phyloP scores from a whole-genome alignment of 2,888 invertebrate species.

The Agrochola litura region DNA sequence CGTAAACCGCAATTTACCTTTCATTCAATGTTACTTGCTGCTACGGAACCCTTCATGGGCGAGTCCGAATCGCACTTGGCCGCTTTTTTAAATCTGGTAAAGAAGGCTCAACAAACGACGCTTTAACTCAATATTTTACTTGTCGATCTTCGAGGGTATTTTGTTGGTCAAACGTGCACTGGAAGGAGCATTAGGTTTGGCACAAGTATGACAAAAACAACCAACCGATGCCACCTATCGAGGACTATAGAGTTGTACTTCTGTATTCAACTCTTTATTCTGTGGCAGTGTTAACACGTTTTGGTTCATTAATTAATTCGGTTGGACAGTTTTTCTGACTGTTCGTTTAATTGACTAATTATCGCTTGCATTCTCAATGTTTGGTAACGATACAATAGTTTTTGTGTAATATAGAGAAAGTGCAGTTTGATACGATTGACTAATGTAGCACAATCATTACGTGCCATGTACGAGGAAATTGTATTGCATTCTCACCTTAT shows the following conservation, averaged over 20 bases:
- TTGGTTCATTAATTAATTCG: conserved; percentile 66
- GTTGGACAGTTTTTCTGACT: conserved; percentile 64
- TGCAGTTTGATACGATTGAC: conserved; percentile 28
- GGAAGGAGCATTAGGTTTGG: background rate
- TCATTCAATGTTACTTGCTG: too few species aligned
- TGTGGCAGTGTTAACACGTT: conserved; percentile 58
- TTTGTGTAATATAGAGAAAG: conserved; percentile 53
- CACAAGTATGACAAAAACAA: background rate
- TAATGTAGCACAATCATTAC: conserved; percentile 44
- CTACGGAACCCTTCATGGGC: too few species aligned
- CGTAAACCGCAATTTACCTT: too few species aligned
- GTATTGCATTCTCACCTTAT: conserved; percentile 34
- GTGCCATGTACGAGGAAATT: conserved; percentile 23
- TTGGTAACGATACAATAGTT: conserved; percentile 45
- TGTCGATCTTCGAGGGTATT: background rate
- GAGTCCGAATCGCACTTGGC: too few species aligned
- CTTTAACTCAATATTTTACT: background rate
- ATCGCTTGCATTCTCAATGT: conserved; percentile 49
- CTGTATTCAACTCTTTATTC: background rate
- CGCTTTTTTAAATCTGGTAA: background rate
- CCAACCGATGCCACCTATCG: background rate
- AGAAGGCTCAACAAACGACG: background rate
- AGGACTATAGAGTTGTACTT: background rate
- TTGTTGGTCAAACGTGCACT: background rate
- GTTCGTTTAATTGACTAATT: conserved; percentile 61